A percentile compares a stretch with the other conserved stretches of the same genome.
phyloP scores from a whole-genome alignment of 2,888 invertebrate species.

The Drosophila infuscata region DNA sequence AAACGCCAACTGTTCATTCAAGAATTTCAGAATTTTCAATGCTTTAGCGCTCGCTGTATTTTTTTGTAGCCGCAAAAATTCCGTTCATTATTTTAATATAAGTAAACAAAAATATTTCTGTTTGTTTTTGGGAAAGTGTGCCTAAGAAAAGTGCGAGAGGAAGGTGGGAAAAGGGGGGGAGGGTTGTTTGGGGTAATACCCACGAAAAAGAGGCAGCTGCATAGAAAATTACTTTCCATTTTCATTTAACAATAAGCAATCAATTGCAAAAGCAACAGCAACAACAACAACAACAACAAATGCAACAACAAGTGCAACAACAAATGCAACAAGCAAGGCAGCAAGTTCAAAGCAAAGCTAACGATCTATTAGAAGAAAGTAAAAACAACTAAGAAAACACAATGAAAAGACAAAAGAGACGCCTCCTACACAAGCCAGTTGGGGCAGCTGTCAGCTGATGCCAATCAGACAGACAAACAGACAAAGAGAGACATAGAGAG shows the following conservation, averaged over 20 bases:
- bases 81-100: slow-evolving; percentile 22
- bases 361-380: slow-evolving; percentile 81
- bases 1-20: slow-evolving; percentile 25
- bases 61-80: slow-evolving; percentile 25
- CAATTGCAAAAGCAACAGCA: slow-evolving; percentile 58
- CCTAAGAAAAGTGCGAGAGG: neutral
- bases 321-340: slow-evolving; percentile 19
- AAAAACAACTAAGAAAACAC: slow-evolving; percentile 70
- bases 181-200: slow-evolving; percentile 16
- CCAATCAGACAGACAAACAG: slow-evolving; percentile 53
- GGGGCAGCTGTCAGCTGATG: slow-evolving; percentile 74
- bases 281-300: slow-evolving; percentile 16
- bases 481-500: neutral
- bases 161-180: slow-evolving; percentile 1
- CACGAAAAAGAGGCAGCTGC: slow-evolving; percentile 58
- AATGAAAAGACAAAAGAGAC: slow-evolving; percentile 57
- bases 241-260: slow-evolving; percentile 80
- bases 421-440: slow-evolving; percentile 68
- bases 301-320: slow-evolving; percentile 26
- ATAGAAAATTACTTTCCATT: slow-evolving; percentile 77
- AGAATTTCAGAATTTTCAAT: slow-evolving; percentile 36
- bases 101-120: neutral
- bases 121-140: slow-evolving; percentile 46
- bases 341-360: slow-evolving; percentile 78
- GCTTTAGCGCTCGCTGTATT: slow-evolving; percentile 21